These are phyloP conservation scores for Synanthedon myopaeformis DNA, from an alignment of 2,888 invertebrate species.

Conservation along the genomic window DNA sequence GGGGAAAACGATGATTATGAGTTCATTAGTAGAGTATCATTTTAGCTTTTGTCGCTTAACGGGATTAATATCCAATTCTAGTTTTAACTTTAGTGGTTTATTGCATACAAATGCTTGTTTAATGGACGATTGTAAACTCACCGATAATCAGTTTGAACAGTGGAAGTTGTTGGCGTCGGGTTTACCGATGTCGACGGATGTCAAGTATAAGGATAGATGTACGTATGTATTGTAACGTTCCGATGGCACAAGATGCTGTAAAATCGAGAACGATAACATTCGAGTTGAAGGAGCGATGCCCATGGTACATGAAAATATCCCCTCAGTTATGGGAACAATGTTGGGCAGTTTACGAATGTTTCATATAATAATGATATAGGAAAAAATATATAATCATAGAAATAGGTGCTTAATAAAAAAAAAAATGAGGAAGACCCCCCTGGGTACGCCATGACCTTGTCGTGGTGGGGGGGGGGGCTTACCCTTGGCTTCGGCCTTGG, in stretches of 20 bases:
- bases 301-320: neutral
- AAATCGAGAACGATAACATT: conserved; percentile 2
- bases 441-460: no score
- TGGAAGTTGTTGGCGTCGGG: conserved; percentile 8
- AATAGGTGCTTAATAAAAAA: no score
- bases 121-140: neutral
- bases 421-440: no score
- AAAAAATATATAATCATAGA: no score
- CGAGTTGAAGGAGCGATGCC: neutral
- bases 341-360: no score
- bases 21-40: neutral
- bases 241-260: conserved; percentile 3
- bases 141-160: conserved; percentile 10
- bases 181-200: conserved; percentile 6
- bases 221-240: conserved; percentile 3
- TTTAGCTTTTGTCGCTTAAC: neutral
- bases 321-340: no score
- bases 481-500: no score
- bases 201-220: conserved; percentile 7
- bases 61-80: neutral
- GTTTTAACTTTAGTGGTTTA: neutral
- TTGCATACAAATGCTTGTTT: neutral
- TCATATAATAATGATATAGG: no score
- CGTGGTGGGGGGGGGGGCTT: no score
- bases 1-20: neutral